Conservation (phyloP, 2,888 invertebrate genomes). For the Macaria notata region DNA sequence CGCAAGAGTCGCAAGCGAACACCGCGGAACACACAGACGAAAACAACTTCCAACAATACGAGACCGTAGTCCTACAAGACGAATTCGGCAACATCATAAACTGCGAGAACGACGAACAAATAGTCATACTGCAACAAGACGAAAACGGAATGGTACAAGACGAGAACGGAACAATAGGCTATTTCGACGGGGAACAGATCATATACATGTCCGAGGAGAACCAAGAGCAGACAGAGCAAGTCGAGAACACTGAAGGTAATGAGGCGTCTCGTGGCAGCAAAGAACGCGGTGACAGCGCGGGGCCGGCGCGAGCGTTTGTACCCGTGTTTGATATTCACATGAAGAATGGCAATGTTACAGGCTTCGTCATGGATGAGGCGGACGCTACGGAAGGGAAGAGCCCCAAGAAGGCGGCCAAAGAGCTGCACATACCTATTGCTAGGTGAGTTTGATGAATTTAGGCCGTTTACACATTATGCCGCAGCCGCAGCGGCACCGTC, state of each 20-base stretch:
- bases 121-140: conserved; percentile 29
- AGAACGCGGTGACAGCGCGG: conserved; percentile 24
- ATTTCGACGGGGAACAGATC: conserved; percentile 34
- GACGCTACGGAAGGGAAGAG: conserved; percentile 30
- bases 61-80: conserved; percentile 32
- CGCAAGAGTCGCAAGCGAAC: conserved; percentile 6
- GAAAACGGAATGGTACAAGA: conserved; percentile 25
- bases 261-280: conserved; percentile 28
- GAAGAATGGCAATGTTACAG: conserved; percentile 49
- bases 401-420: conserved; percentile 40
- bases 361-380: conserved; percentile 42
- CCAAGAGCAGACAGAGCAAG: conserved; percentile 11
- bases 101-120: conserved; percentile 31
- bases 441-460: conserved; percentile 22
- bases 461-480: no score
- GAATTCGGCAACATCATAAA: conserved; percentile 34
- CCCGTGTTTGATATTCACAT: conserved; percentile 49
- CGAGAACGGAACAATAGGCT: conserved; percentile 31
- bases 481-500: no score
- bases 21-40: conserved; percentile 1
- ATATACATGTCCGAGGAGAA: conserved; percentile 27
- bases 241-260: conserved; percentile 19
- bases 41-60: conserved; percentile 19
- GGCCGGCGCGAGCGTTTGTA: conserved; percentile 37
- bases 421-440: conserved; percentile 28